A percentile compares a stretch with the other conserved stretches of the same genome.
These are phyloP conservation scores for Phoeniculus purpureus DNA, from an alignment of 2,797 vertebrate species.

Conservation along the genomic window DNA sequence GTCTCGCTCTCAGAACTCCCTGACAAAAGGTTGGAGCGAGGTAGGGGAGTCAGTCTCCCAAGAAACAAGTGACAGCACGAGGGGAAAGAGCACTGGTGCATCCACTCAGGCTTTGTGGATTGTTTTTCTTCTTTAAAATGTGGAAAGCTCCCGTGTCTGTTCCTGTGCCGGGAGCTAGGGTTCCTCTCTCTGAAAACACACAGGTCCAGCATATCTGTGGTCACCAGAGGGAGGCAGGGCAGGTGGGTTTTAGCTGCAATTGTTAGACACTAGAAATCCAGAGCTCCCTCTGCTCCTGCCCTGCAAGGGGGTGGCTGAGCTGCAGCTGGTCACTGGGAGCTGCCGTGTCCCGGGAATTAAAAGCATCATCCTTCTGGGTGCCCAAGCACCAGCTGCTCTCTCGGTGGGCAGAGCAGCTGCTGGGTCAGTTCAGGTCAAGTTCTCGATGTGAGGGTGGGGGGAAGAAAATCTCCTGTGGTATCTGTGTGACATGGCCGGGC, in stretches of 20 bases:
- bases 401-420: not conserved
- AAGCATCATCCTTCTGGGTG: not conserved
- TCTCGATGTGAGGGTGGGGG: not conserved
- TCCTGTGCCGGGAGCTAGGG: not conserved
- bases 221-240: not conserved
- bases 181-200: not conserved
- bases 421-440: slow-evolving; percentile 31
- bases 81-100: not conserved
- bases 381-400: not conserved
- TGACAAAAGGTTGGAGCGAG: not conserved
- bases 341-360: not conserved
- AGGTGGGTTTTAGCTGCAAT: not conserved
- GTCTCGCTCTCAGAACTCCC: no score
- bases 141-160: no score
- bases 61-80: no score
- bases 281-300: not conserved
- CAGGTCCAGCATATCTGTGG: no score
- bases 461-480: not conserved
- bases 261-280: not conserved
- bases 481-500: not conserved
- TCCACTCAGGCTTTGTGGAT: rapidly evolving
- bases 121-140: not conserved
- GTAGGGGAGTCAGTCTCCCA: no score
- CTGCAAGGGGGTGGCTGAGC: not conserved
- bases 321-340: not conserved